Conservation (phyloP, 2,113 vertebrate species). For the Sprattus sprattus region DNA sequence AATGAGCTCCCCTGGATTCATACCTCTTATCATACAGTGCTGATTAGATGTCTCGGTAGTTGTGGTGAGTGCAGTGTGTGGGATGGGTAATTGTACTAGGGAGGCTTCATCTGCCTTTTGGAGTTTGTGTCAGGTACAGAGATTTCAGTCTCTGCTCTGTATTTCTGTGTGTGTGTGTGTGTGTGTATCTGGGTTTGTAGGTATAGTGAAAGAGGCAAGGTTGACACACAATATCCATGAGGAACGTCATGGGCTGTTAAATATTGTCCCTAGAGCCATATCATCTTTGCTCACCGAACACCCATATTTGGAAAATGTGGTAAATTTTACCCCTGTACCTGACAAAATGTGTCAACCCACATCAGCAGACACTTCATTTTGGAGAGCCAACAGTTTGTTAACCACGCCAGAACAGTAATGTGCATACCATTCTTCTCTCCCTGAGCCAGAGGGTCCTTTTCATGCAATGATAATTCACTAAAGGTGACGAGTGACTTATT, state of each 20-base stretch:
- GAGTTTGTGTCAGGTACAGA: conserved; percentile 13
- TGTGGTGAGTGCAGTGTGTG: background rate
- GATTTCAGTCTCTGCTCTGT: background rate
- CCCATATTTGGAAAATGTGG: background rate
- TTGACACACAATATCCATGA: background rate
- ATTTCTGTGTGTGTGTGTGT: conserved; percentile 1
- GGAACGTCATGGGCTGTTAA: background rate
- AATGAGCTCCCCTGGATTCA: background rate
- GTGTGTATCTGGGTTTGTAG: conserved; percentile 10
- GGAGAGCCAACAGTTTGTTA: conserved; percentile 4
- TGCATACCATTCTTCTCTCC: background rate
- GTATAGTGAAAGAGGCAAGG: background rate
- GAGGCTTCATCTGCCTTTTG: background rate
- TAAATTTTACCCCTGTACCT: conserved; percentile 3
- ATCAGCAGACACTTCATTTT: background rate
- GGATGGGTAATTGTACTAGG: background rate
- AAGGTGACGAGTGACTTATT: conserved; percentile 16
- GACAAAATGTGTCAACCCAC: conserved; percentile 11
- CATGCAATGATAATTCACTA: conserved; percentile 11
- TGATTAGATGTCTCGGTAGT: background rate
- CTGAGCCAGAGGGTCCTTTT: conserved; percentile 13
- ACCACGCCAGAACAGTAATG: conserved; percentile 2
- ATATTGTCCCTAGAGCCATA: background rate
- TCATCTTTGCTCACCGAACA: background rate
- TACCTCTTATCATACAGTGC: background rate